Evolutionary conservation across 2,888 invertebrate genomes (phyloP).

Genomic region (Acanthosepion pharaonis): DNA sequence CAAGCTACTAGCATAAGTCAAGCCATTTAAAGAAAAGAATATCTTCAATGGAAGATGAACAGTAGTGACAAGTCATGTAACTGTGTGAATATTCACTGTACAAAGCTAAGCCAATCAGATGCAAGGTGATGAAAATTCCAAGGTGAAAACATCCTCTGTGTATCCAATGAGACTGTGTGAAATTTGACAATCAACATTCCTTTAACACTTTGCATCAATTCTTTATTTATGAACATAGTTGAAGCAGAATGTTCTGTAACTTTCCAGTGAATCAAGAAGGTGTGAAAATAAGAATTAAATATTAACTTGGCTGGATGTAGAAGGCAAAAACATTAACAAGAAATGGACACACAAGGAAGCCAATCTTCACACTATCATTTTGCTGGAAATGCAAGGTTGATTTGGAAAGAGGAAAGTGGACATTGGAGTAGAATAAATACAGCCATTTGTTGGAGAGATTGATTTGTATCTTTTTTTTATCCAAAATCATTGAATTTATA

Average conservation of each 20-base stretch:
- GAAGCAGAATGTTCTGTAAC: neutral
- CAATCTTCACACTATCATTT: neutral
- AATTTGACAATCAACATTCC: neutral
- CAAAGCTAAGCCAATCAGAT: neutral
- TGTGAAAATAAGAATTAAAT: neutral
- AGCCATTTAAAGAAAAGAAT: neutral
- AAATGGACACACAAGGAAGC: neutral
- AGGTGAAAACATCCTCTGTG: neutral
- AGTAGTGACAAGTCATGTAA: neutral
- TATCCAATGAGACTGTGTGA: neutral
- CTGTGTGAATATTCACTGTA: neutral
- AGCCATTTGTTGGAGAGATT: too few species aligned
- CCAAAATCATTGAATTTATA: too few species aligned
- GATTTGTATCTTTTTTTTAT: too few species aligned
- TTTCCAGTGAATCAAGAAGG: neutral
- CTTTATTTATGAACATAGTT: neutral
- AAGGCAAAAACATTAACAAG: neutral
- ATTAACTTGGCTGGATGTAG: neutral
- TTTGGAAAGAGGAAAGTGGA: too few species aligned
- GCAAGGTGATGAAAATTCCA: neutral
- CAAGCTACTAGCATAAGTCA: neutral
- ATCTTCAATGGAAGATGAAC: neutral
- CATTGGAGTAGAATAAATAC: too few species aligned
- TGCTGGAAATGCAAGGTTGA: neutral
- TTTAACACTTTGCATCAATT: neutral